Evolutionary conservation across 2,888 invertebrate species (phyloP), one percentile per base, ranked within the genome.

Genomic region (Mycalesis mineus): DNA sequence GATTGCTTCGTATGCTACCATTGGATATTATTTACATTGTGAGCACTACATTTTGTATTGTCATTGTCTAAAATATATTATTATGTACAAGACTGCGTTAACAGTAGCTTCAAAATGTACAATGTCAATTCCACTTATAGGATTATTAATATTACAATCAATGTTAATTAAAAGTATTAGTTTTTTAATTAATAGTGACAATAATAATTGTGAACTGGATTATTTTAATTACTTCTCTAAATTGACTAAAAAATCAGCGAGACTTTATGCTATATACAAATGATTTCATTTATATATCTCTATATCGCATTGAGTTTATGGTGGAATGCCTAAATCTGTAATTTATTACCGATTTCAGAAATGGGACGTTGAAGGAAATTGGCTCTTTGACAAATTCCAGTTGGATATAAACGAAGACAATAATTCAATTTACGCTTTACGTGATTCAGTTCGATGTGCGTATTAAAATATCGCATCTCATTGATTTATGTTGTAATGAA

Each of bases 31-130:
- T 84, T 67, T 84, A 85, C 83, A 82, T 67, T 65, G 69, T 80
- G 81, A 85, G 84, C 82, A 79, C 81, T 80, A 56, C 54, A 69
- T 68, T 69, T 68, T 76, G 82, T 86, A 86, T 86, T 86, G 86
- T 86, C 86, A 79, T 71, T 72, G 58, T 61, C 61, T 59, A 58
- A 54, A 58, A 50, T 53, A 62, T 56, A 39, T 49, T 54, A 62
- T 44, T 54, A 51, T 62, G 50, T 62, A 62, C 60, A 62, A 57
- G 29, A 55, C 15, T 11, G 15, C 40, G 15, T 41, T 29, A 9
- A 51, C 29, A 51, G 15, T 36, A 36, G 28, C n/a, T 40, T 41
- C 15, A 44, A 11, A 37, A 47, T 47, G 31, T 47, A 47, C 47
- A 49, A 29, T 31, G 36, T 49, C 50, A 47, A 54, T 51, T 51